phyloP scores from a whole-genome alignment of 1,140 invertebrate species.

The Micrasema longulum region DNA sequence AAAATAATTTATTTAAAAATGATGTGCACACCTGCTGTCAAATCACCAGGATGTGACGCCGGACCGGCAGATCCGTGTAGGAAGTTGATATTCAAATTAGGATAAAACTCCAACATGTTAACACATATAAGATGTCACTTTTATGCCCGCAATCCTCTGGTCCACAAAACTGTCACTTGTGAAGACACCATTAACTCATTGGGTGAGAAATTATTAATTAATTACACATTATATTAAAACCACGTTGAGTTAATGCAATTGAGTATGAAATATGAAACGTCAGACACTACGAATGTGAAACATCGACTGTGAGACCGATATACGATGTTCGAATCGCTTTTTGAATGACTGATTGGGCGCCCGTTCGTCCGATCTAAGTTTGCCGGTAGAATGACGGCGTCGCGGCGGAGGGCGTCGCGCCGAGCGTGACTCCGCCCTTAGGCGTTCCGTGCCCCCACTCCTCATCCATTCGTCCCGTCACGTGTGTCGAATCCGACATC shows the following conservation, averaged over 20 bases:
- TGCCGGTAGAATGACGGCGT: background rate
- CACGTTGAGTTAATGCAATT: too few relatives aligned
- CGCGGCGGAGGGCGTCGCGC: background rate
- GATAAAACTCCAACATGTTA: constrained; percentile 63
- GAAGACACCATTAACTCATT: too few relatives aligned
- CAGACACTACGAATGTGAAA: too few relatives aligned
- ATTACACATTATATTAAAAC: too few relatives aligned
- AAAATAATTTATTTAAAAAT: too few relatives aligned
- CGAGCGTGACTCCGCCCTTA: background rate
- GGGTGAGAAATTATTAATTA: too few relatives aligned
- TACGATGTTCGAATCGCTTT: too few relatives aligned
- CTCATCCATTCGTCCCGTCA: background rate
- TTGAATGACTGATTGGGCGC: background rate
- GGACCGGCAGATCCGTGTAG: constrained; percentile 28
- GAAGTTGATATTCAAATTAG: constrained; percentile 60
- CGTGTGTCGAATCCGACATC: background rate
- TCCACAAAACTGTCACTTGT: too few relatives aligned
- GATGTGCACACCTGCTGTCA: constrained; percentile 7
- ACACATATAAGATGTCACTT: background rate
- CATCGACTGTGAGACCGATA: too few relatives aligned
- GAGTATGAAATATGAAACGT: too few relatives aligned
- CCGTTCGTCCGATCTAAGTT: background rate
- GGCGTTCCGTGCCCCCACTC: background rate
- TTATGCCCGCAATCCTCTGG: too few relatives aligned
- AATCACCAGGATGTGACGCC: background rate